A percentile compares a stretch with the other conserved stretches of the same genome.
Conservation (phyloP, 2,888 invertebrate genomes). For the Baronia brevicornis region DNA sequence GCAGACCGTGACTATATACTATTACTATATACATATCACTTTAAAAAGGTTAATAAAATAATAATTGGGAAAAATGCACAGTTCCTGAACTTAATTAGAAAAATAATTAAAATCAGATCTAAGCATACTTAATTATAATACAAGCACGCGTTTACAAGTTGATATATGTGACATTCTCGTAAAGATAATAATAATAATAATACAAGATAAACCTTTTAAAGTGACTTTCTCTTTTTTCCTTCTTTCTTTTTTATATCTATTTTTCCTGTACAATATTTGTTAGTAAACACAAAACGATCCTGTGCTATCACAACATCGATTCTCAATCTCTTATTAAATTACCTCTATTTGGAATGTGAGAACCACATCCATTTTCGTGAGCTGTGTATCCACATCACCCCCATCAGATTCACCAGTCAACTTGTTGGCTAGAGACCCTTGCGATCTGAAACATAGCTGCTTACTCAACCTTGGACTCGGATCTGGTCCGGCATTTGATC, state of each 20-base stretch:
- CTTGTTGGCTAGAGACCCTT: slow-evolving; percentile 91
- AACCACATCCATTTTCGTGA: slow-evolving; percentile 98
- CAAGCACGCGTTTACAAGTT: too few relatives aligned
- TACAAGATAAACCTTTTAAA: neutral
- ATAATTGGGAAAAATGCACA: too few relatives aligned
- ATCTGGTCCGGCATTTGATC: slow-evolving; percentile 70
- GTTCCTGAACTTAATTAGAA: too few relatives aligned
- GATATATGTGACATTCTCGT: too few relatives aligned
- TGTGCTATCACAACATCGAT: slow-evolving; percentile 6
- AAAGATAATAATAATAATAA: too few relatives aligned
- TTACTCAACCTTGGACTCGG: slow-evolving; percentile 77
- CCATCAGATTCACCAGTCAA: slow-evolving; percentile 96
- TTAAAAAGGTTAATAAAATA: too few relatives aligned
- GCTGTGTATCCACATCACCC: slow-evolving; percentile 95
- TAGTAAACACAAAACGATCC: neutral
- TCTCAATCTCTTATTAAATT: slow-evolving; percentile 44
- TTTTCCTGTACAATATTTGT: too few relatives aligned
- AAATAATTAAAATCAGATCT: too few relatives aligned
- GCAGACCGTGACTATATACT: too few relatives aligned
- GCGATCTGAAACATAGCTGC: slow-evolving; percentile 84
- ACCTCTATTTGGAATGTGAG: slow-evolving; percentile 97
- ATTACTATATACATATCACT: too few relatives aligned
- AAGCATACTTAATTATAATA: too few relatives aligned
- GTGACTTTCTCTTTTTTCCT: neutral
- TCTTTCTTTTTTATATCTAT: too few relatives aligned